Conservation (phyloP, 2,888 invertebrate genomes). For the Rhagonycha lutea region DNA sequence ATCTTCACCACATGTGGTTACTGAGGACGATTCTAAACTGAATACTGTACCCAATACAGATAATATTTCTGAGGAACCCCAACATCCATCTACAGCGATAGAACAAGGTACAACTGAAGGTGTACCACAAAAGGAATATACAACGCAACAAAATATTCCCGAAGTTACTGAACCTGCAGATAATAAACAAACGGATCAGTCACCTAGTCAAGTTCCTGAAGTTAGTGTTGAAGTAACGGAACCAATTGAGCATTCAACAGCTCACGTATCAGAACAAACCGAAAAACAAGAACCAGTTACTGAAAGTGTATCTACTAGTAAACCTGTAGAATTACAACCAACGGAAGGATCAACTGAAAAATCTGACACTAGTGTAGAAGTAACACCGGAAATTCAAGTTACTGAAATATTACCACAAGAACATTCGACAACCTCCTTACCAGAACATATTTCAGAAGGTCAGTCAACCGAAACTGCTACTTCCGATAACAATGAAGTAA, state of each 20-base stretch:
- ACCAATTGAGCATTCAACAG: not conserved
- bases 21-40: conserved; percentile 8
- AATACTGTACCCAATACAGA: not conserved
- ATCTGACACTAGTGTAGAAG: not conserved
- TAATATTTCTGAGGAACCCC: conserved; percentile 6
- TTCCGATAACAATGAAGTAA: not conserved
- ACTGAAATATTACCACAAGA: conserved; percentile 1
- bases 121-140: conserved; percentile 2
- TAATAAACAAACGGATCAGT: not conserved
- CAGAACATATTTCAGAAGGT: conserved; percentile 7
- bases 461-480: not conserved
- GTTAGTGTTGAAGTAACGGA: not conserved
- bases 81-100: conserved; percentile 9
- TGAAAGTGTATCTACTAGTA: not conserved
- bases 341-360: not conserved
- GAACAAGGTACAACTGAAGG: not conserved
- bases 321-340: not conserved
- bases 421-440: not conserved
- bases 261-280: not conserved
- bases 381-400: not conserved
- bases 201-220: not conserved
- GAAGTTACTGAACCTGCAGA: not conserved
- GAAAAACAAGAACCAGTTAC: not conserved
- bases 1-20: conserved; percentile 1
- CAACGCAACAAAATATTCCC: not conserved